These are phyloP conservation scores for Pomacea canaliculata DNA, from an alignment of 2,888 invertebrate genomes.

Conservation along the genomic window DNA sequence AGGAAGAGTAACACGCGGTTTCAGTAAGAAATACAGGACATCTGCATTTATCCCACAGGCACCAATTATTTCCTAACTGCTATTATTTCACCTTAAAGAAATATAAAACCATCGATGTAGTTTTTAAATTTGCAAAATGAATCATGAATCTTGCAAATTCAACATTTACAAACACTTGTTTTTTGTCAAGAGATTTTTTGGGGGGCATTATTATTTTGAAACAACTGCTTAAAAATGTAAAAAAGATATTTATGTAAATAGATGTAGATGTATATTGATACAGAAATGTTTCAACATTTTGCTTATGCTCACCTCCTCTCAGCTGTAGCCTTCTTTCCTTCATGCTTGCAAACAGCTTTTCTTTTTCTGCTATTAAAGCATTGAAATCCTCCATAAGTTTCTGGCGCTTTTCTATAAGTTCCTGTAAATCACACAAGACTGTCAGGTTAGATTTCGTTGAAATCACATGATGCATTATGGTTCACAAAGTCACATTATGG, in stretches of 20 bases:
- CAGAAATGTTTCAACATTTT: too few relatives aligned
- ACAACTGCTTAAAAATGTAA: too few relatives aligned
- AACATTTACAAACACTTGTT: too few relatives aligned
- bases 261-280: too few relatives aligned
- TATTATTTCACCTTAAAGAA: too few relatives aligned
- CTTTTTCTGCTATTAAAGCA: slow-evolving; percentile 82
- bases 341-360: slow-evolving; percentile 80
- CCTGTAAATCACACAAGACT: slow-evolving; percentile 70
- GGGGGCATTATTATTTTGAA: too few relatives aligned
- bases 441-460: too few relatives aligned
- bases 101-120: not conserved
- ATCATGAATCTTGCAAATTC: too few relatives aligned
- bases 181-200: too few relatives aligned
- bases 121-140: not conserved
- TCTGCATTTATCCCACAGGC: not conserved
- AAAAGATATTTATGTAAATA: too few relatives aligned
- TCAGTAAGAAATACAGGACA: not conserved
- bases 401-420: slow-evolving; percentile 91
- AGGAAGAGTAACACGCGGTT: slow-evolving; percentile 4
- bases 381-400: slow-evolving; percentile 88
- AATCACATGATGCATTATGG: too few relatives aligned
- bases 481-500: not conserved
- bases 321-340: slow-evolving; percentile 87
- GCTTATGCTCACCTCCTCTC: slow-evolving; percentile 81
- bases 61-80: not conserved